Evolutionary conservation across 2,888 invertebrate genomes (phyloP), one percentile per base, ranked within the genome.

Genomic region (Volucella inanis): DNA sequence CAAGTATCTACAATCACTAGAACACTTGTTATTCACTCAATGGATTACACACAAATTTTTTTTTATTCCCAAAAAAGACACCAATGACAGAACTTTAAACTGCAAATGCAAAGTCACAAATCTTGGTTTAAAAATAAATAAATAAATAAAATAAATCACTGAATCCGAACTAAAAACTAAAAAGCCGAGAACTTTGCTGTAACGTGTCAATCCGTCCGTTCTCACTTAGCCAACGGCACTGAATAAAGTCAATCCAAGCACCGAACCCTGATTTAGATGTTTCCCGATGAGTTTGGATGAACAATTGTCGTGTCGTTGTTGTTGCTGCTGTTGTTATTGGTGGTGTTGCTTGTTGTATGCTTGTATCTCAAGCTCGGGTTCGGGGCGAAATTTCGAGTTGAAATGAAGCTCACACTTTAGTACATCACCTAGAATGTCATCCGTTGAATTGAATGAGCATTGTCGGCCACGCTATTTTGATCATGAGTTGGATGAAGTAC

Each of bases 191-290:
- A 62, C 39, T 61, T 68, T 43, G 74, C 78, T 71, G 70, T 81
- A 88, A 87, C 87, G 88, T 88, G 87, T 88, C 87, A 88, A 87
- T 71, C 89, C 89, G 90, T 89, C 90, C 90, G 90, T 89, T 90
- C 89, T 90, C 91, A 90, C 89, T 90, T 89, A 90, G 90, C 91
- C 90, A 91, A 89, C 91, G 89, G 89, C 90, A 91, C 91, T 90
- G 91, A 91, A 90, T 90, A 90, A 90, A 90, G 90, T 91, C 91
- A 90, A 90, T 72, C 50, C 76, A 80, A 67, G 31, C 64, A 22
- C 90, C 72, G 43, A 71, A 74, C 72, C 68, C 81, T 82, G 70
- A 86, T 78, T 86, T 86, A 82, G 82, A 77, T 85, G 81, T 77
- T 85, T 11, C 31, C 65, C 61, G 77, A 81, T 85, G 76, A 18